phyloP scores from a whole-genome alignment of 1,140 invertebrate species.

The Spodoptera frugiperda region DNA sequence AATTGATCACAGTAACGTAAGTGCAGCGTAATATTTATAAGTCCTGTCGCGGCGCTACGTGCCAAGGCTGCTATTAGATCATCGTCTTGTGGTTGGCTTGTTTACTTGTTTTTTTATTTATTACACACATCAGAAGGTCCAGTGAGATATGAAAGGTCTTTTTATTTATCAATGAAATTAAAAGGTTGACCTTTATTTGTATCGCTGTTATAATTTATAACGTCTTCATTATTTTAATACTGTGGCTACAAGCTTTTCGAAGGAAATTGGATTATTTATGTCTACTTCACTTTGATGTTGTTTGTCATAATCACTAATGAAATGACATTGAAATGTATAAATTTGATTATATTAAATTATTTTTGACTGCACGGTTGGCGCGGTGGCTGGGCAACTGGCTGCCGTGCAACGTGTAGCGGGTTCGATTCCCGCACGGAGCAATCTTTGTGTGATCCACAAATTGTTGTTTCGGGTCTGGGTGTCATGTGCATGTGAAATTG shows the following conservation, averaged over 20 bases:
- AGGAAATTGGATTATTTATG: background rate
- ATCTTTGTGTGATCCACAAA: too few species aligned
- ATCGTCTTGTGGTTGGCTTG: conserved; percentile 46
- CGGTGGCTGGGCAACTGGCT: too few species aligned
- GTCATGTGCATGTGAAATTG: too few species aligned
- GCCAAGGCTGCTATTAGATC: conserved; percentile 45
- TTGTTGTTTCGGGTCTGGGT: too few species aligned
- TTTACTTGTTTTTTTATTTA: conserved; percentile 40
- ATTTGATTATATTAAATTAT: background rate
- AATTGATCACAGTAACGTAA: conserved; percentile 14
- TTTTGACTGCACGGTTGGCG: too few species aligned
- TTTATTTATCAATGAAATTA: conserved; percentile 2
- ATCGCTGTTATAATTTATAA: conserved; percentile 9
- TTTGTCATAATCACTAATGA: background rate
- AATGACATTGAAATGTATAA: background rate
- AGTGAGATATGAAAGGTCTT: conserved; percentile 40
- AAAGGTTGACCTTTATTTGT: conserved; percentile 5
- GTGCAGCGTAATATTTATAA: conserved; percentile 36
- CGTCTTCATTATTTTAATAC: background rate
- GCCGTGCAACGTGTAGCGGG: too few species aligned
- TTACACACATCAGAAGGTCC: conserved; percentile 30
- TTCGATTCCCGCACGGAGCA: too few species aligned
- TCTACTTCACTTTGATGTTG: background rate
- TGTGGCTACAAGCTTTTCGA: background rate
- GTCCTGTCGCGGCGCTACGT: conserved; percentile 27